Evolutionary conservation across 2,113 vertebrate species (phyloP).

Genomic region (Pseudorasbora parva): DNA sequence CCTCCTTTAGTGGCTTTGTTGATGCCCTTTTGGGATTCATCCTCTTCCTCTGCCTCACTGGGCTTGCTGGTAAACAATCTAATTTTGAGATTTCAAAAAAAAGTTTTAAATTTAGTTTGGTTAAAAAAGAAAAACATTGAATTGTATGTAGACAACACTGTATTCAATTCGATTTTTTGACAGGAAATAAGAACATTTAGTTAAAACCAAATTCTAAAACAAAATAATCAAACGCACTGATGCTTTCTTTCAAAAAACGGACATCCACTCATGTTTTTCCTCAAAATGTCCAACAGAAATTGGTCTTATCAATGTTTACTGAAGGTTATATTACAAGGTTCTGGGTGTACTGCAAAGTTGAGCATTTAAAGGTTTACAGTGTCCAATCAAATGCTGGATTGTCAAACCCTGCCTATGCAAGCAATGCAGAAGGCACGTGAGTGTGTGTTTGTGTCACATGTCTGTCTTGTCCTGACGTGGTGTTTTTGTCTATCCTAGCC

Average conservation of each 20-base stretch:
- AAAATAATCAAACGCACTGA: slow-evolving; percentile 75
- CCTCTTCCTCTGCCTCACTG: slow-evolving; percentile 72
- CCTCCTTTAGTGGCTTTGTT: slow-evolving; percentile 89
- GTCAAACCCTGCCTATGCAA: slow-evolving; percentile 40
- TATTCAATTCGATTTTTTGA: background rate
- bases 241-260: slow-evolving; percentile 82
- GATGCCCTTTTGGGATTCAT: slow-evolving; percentile 81
- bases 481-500: too few species aligned
- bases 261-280: slow-evolving; percentile 85
- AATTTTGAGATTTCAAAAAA: background rate
- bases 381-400: slow-evolving; percentile 50
- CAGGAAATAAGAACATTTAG: background rate
- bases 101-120: too few species aligned
- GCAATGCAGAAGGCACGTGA: too few species aligned
- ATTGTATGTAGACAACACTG: background rate
- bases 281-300: slow-evolving; percentile 10
- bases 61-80: slow-evolving; percentile 79
- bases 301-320: background rate
- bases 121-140: background rate
- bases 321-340: background rate
- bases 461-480: too few species aligned
- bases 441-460: background rate
- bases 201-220: background rate
- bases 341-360: background rate
- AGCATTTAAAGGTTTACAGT: slow-evolving; percentile 34